phyloP scores from a whole-genome alignment of 2,113 vertebrate species.

The Junco hyemalis region DNA sequence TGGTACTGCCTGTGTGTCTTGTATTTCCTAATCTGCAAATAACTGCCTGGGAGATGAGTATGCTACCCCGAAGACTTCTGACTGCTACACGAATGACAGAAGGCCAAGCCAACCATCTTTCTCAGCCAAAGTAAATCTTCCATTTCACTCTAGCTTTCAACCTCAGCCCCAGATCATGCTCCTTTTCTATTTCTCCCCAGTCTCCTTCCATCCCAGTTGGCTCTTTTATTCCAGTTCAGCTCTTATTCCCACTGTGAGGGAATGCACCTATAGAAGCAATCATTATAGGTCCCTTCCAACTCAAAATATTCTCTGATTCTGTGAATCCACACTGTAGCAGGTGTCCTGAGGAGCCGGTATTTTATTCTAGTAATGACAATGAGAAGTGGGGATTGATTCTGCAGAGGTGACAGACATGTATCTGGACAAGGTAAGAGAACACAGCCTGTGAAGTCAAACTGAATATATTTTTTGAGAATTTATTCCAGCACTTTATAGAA shows the following conservation, averaged over 20 bases:
- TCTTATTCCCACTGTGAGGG: neutral
- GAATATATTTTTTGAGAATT: constrained; percentile 7
- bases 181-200: neutral
- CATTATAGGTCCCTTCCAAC: neutral
- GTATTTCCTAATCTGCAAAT: neutral
- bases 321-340: neutral
- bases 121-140: neutral
- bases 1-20: neutral
- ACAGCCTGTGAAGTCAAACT: neutral
- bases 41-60: neutral
- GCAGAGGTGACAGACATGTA: neutral
- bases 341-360: neutral
- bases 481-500: constrained; percentile 44
- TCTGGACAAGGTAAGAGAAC: neutral
- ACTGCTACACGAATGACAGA: neutral
- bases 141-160: neutral
- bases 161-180: neutral
- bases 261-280: neutral
- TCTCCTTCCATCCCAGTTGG: neutral
- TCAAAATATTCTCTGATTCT: neutral
- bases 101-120: neutral
- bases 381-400: neutral
- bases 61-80: neutral
- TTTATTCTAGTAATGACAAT: neutral
- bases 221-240: neutral